Evolutionary conservation across 2,797 vertebrate species (phyloP).

Genomic region (Parauchenoglanis ngamensis): DNA sequence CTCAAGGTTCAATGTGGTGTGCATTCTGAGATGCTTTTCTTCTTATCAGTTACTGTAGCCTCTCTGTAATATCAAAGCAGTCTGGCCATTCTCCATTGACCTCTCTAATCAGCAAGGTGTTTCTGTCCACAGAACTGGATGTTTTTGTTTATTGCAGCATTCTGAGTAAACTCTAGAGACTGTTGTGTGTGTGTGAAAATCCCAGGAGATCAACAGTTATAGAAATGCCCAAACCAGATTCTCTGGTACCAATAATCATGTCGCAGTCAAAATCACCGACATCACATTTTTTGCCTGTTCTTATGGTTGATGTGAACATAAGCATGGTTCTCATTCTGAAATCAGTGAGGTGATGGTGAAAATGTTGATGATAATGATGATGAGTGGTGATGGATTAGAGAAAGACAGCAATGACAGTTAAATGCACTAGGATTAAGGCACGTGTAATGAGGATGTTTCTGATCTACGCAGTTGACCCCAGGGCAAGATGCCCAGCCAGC

Average conservation of each 20-base stretch:
- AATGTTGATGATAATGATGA: neutral
- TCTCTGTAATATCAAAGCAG: neutral
- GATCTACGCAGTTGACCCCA: constrained; percentile 81
- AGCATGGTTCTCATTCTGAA: neutral
- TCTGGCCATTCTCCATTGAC: neutral
- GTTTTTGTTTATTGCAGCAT: neutral
- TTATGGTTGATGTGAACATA: neutral
- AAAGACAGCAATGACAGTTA: constrained; percentile 9
- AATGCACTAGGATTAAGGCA: constrained; percentile 10
- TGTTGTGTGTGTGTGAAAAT: neutral
- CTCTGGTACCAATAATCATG: neutral
- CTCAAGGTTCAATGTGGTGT: too few species aligned
- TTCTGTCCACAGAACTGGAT: neutral
- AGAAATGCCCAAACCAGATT: neutral
- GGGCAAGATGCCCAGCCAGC: constrained; percentile 88
- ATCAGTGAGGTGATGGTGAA: neutral
- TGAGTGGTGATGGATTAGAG: neutral
- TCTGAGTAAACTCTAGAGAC: neutral
- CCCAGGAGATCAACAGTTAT: neutral
- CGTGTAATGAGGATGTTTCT: constrained; percentile 3
- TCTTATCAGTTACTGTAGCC: too few species aligned
- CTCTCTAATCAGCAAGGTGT: neutral
- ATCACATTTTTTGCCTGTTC: neutral
- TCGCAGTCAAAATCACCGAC: neutral
- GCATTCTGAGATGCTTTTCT: too few species aligned